Base-by-base conservation (phyloP, 2,113 vertebrate species). In the Toxotes jaculatrix region DNA sequence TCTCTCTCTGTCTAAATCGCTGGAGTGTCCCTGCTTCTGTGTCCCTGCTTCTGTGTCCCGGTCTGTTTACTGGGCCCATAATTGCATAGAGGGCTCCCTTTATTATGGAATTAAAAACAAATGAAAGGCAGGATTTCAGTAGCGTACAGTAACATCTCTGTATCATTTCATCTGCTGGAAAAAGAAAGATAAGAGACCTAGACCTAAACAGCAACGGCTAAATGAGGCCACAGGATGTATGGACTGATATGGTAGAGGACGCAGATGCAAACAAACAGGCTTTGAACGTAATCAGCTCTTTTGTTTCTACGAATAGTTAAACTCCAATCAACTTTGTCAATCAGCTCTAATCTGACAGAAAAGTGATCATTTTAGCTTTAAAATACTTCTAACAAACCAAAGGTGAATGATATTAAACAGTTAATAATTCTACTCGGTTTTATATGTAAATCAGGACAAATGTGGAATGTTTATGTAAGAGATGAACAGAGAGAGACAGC, bases 1-100 rank as follows among this genome's bases (percentile, higher is more conserved):
- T n/a, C n/a, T n/a, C n/a, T n/a, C n/a, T n/a, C 14, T 23, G 6
- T 3, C 5, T 32, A 55, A 67, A 59, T 76, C 0, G 4, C 45
- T 70, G 66, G 65, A 76, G 75, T 73, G 19, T 38, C 70, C 76
- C 59, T 61, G 64, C 75, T 60, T 77, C 62, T 77, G 40, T 80
- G 55, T 27, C 56, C 40, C 63, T n/a, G 64, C 75, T 60, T 77
- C 62, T 77, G 40, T 80, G 55, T 27, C 56, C 40, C 63, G 49
- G 17, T 77, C 68, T 27, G 11, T 75, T 85, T 68, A 67, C 71
- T 64, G 74, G 65, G 84, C 55, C 71, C 82, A 77, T 71, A 76
- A 43, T 87, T 88, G 86, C 87, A 92, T 85, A 88, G 86, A 76
- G 82, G 79, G 56, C 70, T 82, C 76, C 23, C 21, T 66, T 81